Conservation (phyloP, 92 coral and sea anemone genomes). For the Palythoa grandiflora region DNA sequence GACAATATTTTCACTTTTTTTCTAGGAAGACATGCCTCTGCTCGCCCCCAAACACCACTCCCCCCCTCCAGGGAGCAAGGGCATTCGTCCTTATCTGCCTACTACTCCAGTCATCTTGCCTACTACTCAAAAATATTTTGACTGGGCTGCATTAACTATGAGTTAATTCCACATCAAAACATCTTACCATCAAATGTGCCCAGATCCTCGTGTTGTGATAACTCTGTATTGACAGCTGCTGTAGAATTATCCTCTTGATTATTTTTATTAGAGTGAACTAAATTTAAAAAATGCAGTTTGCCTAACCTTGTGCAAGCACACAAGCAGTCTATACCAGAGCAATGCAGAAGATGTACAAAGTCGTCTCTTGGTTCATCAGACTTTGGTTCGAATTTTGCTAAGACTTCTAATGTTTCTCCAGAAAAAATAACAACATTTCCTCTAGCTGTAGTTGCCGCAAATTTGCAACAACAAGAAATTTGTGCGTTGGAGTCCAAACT, state of each 20-base stretch:
- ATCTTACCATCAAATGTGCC: slow-evolving; percentile 30
- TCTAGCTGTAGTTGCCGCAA: slow-evolving; percentile 68
- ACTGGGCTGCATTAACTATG: not conserved
- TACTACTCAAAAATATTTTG: too few relatives aligned
- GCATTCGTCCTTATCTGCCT: too few relatives aligned
- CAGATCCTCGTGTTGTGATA: slow-evolving; percentile 54
- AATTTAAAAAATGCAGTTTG: slow-evolving; percentile 73
- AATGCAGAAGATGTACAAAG: slow-evolving; percentile 74
- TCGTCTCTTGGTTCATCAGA: slow-evolving; percentile 27
- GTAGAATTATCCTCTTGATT: slow-evolving; percentile 32
- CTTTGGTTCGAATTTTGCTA: slow-evolving; percentile 71
- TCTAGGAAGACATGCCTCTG: too few relatives aligned
- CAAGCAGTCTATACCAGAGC: slow-evolving; percentile 93
- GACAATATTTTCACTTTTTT: too few relatives aligned
- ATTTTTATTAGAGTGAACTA: slow-evolving; percentile 62
- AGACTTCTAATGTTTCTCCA: slow-evolving; percentile 68
- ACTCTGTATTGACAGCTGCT: slow-evolving; percentile 19
- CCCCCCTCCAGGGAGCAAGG: too few relatives aligned
- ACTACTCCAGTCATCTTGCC: too few relatives aligned
- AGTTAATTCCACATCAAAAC: not conserved
- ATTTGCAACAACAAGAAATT: slow-evolving; percentile 45
- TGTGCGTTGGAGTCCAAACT: slow-evolving; percentile 20
- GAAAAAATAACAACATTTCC: slow-evolving; percentile 76
- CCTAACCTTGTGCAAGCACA: slow-evolving; percentile 87
- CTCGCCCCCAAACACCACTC: too few relatives aligned